Evolutionary conservation across 2,113 vertebrate genomes (phyloP), one percentile per base, ranked within the genome.

Genomic region (Aythya baeri): DNA sequence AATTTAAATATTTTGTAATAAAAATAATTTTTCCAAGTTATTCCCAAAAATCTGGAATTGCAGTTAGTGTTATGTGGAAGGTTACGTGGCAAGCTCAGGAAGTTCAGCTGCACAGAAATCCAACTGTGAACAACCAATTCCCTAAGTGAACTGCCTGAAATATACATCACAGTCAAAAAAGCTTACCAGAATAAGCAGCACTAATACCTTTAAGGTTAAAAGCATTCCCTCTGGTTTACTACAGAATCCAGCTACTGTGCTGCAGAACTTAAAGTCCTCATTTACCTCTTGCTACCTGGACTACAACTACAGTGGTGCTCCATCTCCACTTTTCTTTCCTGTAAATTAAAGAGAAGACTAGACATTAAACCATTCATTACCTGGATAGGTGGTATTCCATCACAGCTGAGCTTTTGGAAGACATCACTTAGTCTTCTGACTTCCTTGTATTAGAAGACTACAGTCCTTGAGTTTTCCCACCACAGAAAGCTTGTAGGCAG

Each of bases 181-280:
- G 36, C 50, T 79, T 66, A 41, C 11, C 21, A 34, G 59, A 65
- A 7, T 15, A 66, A 34, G 8, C 18, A 17, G 23, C 67, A 86
- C 17, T 0, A 3, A 17, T 18, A 50, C 15, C 15, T 72, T 80
- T 46, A 0, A 2, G 52, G 21, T 13, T 66, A 75, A 66, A 83
- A 62, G 7, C 18, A 20, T 27, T 61, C 34, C 11, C 25, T 38
- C 32, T 46, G 46, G 38, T 13, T 71, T 58, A 23, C 26, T 86
- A 41, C 4, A n/a, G 25, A 59, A 62, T 20, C 31, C 41, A 61
- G 8, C 36, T 66, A 54, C 25, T 32, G 34, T 34, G 21, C 32
- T 50, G 21, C 38, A 20, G 14, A 75, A 72, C 27, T 44, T 55
- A 62, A 62, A 50, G 44, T 17, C 6, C n/a, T 34, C 17, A 18